Evolutionary conservation across 1,140 invertebrate genomes (phyloP).

Genomic region (Capitella teleta): DNA sequence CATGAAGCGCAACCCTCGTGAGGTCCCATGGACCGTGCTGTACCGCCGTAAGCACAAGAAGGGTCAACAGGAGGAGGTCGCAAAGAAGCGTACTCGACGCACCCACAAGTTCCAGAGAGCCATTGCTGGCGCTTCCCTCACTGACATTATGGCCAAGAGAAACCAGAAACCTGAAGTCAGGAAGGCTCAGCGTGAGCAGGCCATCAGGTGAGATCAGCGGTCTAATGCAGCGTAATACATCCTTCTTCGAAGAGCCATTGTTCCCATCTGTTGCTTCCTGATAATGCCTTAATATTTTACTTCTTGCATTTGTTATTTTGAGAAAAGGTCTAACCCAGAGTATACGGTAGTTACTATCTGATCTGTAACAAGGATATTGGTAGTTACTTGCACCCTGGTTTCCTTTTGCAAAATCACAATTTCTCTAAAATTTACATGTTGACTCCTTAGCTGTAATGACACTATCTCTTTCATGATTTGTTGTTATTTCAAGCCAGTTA

Average conservation of each 20-base stretch:
- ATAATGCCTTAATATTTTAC: neutral
- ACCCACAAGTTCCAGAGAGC: slow-evolving; percentile 94
- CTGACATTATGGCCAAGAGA: slow-evolving; percentile 94
- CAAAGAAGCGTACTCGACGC: slow-evolving; percentile 88
- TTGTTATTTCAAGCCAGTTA: no score
- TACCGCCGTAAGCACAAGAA: slow-evolving; percentile 99
- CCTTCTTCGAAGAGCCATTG: neutral
- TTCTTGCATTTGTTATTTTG: neutral
- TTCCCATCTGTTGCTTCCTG: neutral
- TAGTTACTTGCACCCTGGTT: no score
- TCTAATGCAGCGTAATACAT: neutral
- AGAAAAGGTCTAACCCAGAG: no score
- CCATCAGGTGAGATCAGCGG: slow-evolving; percentile 64
- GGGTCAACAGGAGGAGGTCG: slow-evolving; percentile 72
- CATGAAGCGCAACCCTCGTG: slow-evolving; percentile 97
- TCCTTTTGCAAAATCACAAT: no score
- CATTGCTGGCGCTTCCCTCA: slow-evolving; percentile 91
- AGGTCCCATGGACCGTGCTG: slow-evolving; percentile 97
- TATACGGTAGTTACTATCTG: no score
- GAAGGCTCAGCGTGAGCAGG: slow-evolving; percentile 94
- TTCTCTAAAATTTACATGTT: no score
- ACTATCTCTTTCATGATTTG: no score
- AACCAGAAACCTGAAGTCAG: slow-evolving; percentile 99
- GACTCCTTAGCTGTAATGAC: no score
- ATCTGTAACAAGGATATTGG: no score